phyloP scores from a whole-genome alignment of 2,113 vertebrate genomes.

The Carollia perspicillata region DNA sequence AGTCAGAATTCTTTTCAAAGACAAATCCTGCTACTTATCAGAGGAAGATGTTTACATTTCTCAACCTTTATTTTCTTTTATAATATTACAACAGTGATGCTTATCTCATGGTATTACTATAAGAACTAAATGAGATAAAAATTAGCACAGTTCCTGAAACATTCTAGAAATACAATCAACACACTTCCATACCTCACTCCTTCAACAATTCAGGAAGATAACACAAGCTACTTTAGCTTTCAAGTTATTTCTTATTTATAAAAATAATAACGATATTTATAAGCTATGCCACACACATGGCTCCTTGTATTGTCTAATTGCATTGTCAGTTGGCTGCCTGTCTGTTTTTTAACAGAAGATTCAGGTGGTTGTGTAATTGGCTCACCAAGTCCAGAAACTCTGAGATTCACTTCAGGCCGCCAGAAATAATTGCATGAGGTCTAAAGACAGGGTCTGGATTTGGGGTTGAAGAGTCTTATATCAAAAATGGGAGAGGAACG shows the following conservation, averaged over 20 bases:
- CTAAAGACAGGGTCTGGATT: background rate
- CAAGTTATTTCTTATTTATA: background rate
- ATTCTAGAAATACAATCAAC: background rate
- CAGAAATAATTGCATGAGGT: background rate
- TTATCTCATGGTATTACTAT: background rate
- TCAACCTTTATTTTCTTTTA: background rate
- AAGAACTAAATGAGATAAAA: slow-evolving; percentile 5
- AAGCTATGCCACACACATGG: background rate
- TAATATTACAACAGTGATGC: background rate
- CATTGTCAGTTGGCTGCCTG: background rate
- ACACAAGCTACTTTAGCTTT: background rate
- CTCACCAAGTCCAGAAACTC: background rate
- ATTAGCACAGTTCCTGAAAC: background rate
- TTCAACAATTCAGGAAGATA: background rate
- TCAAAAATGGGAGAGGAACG: background rate
- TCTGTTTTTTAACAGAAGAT: background rate
- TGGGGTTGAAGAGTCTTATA: background rate
- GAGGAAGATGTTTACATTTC: background rate
- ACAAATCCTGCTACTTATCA: background rate
- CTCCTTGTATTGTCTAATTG: background rate
- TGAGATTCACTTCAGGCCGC: background rate
- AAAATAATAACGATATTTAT: slow-evolving; percentile 1
- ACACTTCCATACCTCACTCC: background rate
- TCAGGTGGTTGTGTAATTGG: background rate
- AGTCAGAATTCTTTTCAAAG: background rate